Percentiles rank a stretch among this genome's conserved stretches.
Conservation (phyloP, 2,888 invertebrate genomes). For the Caenorhabditis sp. region DNA sequence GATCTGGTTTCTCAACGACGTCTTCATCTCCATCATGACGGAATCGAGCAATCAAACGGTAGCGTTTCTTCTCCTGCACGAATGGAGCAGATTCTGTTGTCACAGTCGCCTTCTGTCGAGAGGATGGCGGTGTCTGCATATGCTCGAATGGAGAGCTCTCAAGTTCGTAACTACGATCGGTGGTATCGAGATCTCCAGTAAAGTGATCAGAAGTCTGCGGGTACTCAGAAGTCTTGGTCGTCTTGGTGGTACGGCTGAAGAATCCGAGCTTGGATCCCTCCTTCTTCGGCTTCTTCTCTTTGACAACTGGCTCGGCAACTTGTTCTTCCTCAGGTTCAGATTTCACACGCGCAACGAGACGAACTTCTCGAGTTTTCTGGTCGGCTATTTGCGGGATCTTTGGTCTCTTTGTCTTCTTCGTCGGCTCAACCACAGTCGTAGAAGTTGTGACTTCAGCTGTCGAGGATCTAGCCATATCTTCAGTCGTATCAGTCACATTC, state of each 20-base stretch:
- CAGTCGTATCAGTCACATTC: constrained; percentile 50
- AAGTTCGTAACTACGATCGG: constrained; percentile 33
- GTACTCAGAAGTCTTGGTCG: not conserved
- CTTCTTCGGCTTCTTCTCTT: not conserved
- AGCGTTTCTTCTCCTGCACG: constrained; percentile 7
- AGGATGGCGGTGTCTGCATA: constrained; percentile 19
- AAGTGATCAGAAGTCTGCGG: constrained; percentile 18
- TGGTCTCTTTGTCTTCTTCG: constrained; percentile 1
- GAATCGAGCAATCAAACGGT: constrained; percentile 39
- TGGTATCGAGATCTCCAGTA: constrained; percentile 41
- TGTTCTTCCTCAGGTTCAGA: too few relatives aligned
- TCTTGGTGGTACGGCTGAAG: constrained; percentile 27
- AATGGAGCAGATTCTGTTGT: not conserved
- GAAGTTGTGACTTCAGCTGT: constrained; percentile 2
- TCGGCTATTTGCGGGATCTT: constrained; percentile 28
- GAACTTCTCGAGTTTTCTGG: constrained; percentile 9
- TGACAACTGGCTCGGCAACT: not conserved
- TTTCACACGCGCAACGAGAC: too few relatives aligned
- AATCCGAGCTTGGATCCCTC: constrained; percentile 25
- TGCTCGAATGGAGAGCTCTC: constrained; percentile 39
- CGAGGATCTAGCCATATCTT: constrained; percentile 30
- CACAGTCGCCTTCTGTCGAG: constrained; percentile 12
- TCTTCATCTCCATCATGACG: constrained; percentile 61
- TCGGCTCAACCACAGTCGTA: constrained; percentile 15
- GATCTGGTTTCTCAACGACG: constrained; percentile 20